Evolutionary conservation across 2,113 vertebrate genomes (phyloP).

Genomic region (Macrotus californicus): DNA sequence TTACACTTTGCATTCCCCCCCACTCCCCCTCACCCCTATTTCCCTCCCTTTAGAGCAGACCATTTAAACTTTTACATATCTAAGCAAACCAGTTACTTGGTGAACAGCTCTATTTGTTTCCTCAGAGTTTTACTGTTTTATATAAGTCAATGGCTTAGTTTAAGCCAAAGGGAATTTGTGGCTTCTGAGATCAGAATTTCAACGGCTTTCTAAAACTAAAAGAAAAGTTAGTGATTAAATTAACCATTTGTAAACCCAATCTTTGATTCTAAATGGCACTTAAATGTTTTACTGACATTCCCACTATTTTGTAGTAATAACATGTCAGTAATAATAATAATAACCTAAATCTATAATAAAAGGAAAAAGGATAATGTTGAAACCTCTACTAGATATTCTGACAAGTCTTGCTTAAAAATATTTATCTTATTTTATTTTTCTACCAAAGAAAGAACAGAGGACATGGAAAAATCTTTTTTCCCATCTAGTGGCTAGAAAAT

Average conservation of each 20-base stretch:
- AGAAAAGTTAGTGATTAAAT: background rate
- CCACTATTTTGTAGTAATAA: background rate
- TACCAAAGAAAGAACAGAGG: background rate
- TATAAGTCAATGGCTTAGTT: constrained; percentile 21
- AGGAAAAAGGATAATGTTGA: background rate
- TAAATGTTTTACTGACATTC: background rate
- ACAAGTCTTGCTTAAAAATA: constrained; percentile 35
- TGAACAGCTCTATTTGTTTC: constrained; percentile 38
- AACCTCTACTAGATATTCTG: constrained; percentile 7
- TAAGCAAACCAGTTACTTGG: constrained; percentile 29
- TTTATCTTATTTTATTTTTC: constrained; percentile 13
- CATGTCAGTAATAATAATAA: constrained; percentile 3
- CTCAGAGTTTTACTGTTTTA: constrained; percentile 26
- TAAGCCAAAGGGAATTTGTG: constrained; percentile 45
- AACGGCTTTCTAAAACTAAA: constrained; percentile 45
- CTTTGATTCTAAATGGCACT: background rate
- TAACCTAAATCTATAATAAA: background rate
- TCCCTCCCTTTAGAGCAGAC: background rate
- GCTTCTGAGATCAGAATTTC: constrained; percentile 40
- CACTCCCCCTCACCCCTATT: too few relatives aligned
- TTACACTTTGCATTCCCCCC: too few relatives aligned
- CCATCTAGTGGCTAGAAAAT: constrained; percentile 70
- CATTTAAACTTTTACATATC: constrained; percentile 16
- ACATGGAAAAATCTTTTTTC: constrained; percentile 19
- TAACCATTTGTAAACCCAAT: background rate